Percentiles rank a stretch among this genome's conserved stretches.
Evolutionary conservation across 2,888 invertebrate species (phyloP).

Genomic region (Catocala sponsa): DNA sequence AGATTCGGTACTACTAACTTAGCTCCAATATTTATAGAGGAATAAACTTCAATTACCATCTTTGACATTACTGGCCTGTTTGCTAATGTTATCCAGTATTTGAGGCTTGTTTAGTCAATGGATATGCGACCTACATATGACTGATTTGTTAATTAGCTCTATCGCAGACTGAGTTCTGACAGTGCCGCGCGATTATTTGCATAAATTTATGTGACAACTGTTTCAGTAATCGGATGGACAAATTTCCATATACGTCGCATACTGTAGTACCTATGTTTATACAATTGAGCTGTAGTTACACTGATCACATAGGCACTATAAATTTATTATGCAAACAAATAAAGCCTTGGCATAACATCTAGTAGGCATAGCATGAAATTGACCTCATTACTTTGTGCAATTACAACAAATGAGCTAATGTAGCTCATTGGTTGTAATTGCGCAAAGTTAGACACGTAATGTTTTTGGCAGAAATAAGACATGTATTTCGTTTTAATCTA

Average conservation of each 20-base stretch:
- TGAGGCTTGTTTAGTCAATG: conserved; percentile 11
- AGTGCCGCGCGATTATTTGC: conserved; percentile 24
- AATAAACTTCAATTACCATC: conserved; percentile 53
- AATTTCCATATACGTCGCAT: conserved; percentile 29
- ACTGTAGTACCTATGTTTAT: conserved; percentile 9
- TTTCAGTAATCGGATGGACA: conserved; percentile 19
- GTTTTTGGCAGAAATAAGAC: background rate
- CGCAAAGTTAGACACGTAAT: too few species aligned
- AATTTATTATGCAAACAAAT: too few species aligned
- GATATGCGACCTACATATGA: conserved; percentile 17
- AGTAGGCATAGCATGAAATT: too few species aligned
- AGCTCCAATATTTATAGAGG: conserved; percentile 56
- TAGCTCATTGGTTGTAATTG: too few species aligned
- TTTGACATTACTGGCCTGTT: conserved; percentile 5
- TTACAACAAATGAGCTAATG: too few species aligned
- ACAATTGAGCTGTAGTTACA: conserved; percentile 23
- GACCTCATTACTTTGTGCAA: too few species aligned
- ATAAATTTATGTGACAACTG: conserved; percentile 34
- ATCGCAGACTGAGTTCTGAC: conserved; percentile 6
- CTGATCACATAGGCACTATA: conserved; percentile 22
- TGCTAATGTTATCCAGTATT: too few species aligned
- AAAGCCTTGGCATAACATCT: too few species aligned
- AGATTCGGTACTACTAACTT: conserved; percentile 54
- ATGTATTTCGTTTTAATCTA: conserved; percentile 45
- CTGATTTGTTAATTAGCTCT: conserved; percentile 20